Conservation (phyloP, 2,113 vertebrate species). For the Pogona vitticeps region DNA sequence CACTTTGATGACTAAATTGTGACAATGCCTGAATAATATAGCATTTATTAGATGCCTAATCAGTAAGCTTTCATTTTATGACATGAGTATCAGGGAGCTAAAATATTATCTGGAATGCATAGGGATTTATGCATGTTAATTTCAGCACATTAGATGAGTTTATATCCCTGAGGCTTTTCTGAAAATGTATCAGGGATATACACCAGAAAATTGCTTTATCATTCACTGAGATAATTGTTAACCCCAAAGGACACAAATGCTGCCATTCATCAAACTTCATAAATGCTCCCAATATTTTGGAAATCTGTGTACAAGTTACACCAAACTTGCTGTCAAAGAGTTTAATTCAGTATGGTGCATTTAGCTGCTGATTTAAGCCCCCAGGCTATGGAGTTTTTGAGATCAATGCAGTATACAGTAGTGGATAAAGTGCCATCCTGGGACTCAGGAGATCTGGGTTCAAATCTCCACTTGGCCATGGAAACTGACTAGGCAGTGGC, state of each 20-base stretch:
- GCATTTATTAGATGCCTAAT: conserved; percentile 6
- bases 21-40: neutral
- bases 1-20: neutral
- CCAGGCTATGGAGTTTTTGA: no score
- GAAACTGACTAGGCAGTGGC: no score
- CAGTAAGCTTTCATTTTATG: neutral
- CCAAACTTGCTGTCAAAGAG: neutral
- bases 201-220: conserved; percentile 25
- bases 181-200: neutral
- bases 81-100: neutral
- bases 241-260: neutral
- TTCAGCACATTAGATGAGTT: conserved; percentile 6
- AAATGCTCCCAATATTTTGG: neutral
- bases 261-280: neutral
- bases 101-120: conserved; percentile 10
- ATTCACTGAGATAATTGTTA: conserved; percentile 15
- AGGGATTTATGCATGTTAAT: conserved; percentile 16
- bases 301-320: neutral
- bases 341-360: neutral
- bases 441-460: no score
- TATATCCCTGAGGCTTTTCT: conserved; percentile 12
- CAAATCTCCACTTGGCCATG: no score
- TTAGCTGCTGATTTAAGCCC: no score
- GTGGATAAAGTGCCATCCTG: no score
- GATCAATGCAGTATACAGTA: no score